phyloP scores from a whole-genome alignment of 2,113 vertebrate genomes.

The Daubentonia madagascariensis region DNA sequence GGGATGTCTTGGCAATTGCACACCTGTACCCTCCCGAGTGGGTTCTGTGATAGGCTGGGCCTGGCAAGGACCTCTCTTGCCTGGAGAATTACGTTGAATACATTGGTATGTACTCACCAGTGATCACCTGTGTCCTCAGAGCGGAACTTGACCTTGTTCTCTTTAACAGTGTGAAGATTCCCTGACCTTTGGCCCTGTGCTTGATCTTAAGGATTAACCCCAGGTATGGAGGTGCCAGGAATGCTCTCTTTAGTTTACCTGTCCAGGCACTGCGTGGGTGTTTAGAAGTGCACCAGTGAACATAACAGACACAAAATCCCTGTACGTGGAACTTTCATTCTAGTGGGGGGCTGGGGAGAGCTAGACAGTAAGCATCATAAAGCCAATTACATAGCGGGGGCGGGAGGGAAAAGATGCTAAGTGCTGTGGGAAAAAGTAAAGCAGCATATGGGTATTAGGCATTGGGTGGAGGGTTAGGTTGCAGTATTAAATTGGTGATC shows the following conservation, averaged over 20 bases:
- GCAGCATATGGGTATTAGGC: rapidly evolving
- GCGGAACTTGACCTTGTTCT: not conserved
- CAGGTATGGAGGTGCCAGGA: not conserved
- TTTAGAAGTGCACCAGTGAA: not conserved
- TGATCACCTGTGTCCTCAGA: not conserved
- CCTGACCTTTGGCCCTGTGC: not conserved
- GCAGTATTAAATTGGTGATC: no score
- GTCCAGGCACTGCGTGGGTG: not conserved
- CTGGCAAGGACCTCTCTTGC: not conserved
- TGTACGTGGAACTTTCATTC: not conserved
- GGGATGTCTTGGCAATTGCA: not conserved
- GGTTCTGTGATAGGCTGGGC: not conserved
- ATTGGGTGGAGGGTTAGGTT: rapidly evolving
- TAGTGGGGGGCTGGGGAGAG: not conserved
- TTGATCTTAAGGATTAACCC: not conserved
- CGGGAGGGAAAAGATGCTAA: not conserved
- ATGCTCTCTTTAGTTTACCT: not conserved
- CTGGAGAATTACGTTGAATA: rapidly evolving
- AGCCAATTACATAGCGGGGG: rapidly evolving
- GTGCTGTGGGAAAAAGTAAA: not conserved
- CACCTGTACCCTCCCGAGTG: no score
- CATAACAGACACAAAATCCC: not conserved
- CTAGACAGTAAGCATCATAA: not conserved
- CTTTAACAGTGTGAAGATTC: not conserved
- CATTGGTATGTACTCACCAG: rapidly evolving